Base-by-base conservation (phyloP, 2,888 invertebrate genomes). In the Podotricha telesiphe region DNA sequence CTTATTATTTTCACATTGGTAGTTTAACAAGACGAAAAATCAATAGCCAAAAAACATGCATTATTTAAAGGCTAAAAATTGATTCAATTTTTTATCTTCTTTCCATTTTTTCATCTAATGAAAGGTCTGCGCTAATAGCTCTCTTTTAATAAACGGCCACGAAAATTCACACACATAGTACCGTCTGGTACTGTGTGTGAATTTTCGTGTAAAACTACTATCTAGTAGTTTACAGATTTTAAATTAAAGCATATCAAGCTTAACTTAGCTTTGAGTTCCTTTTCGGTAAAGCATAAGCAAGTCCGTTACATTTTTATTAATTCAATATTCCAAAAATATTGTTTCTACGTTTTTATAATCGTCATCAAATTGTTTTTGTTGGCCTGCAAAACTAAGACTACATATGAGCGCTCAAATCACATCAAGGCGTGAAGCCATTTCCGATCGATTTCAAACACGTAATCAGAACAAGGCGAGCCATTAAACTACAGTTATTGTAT, bases 401-500 rank as follows among this genome's bases (percentile, higher is more conserved):
- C 34, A 55, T 20, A 42, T 40, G 13, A 47, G 47, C 19, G 59
- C 45, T 53, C 19, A 11, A 47, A 40, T 56, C 48, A 47, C 13
- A 40, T 62, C 61, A 50, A 66, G 62, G 19, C 51, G 66, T 65
- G 62, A 55, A 59, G 58, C 47, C 59, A 51, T 61, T 69, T 62
- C 61, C 65, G 62, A 61, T 61, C 61, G 55, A 70, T 67, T 59
- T 59, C 58, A 51, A 28, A 53, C 64, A 55, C 69, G 58, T 68
- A 73, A 63, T 71, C 67, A 63, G 69, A 66, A 61, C 73, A 59
- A 71, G 73, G 71, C 53, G 65, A 73, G 67, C 59, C 50, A 56
- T 48, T 20, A 47, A 34, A 56, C 13, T 22, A 50, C 63, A 63
- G 55, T 68, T 56, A 56, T 45, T 48, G 56, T 53, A 56, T 45